Conservation (phyloP, 2,888 invertebrate species). For the Hyalella azteca region DNA sequence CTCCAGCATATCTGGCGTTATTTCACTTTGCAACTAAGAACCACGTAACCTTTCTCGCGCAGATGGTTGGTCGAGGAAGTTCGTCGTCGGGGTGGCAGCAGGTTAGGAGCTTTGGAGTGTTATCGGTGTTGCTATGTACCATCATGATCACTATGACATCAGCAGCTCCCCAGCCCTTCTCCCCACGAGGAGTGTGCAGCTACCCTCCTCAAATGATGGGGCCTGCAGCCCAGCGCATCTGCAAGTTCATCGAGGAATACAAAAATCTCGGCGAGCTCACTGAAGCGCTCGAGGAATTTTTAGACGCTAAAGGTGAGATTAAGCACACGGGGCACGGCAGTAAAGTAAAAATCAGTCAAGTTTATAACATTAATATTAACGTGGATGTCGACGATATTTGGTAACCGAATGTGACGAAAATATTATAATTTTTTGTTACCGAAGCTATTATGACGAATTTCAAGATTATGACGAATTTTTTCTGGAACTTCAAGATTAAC, state of each 20-base stretch:
- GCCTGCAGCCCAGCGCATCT: conserved; percentile 48
- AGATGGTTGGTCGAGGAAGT: neutral
- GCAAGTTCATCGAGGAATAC: conserved; percentile 43
- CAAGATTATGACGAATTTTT: too few relatives aligned
- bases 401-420: too few relatives aligned
- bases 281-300: conserved; percentile 52
- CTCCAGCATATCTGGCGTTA: too few relatives aligned
- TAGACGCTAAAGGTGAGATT: conserved; percentile 52
- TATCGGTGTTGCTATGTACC: conserved; percentile 41
- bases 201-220: conserved; percentile 43
- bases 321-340: too few relatives aligned
- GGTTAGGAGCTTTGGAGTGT: conserved; percentile 41
- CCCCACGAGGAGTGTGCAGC: conserved; percentile 41
- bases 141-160: conserved; percentile 43
- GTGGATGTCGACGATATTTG: too few relatives aligned
- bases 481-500: too few relatives aligned
- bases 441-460: too few relatives aligned
- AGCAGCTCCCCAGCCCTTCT: neutral
- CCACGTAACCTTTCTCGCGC: neutral
- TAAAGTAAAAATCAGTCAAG: too few relatives aligned
- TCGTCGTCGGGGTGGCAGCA: conserved; percentile 26
- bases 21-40: too few relatives aligned
- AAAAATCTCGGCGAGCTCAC: conserved; percentile 49
- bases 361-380: too few relatives aligned
- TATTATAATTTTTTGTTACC: too few relatives aligned